Evolutionary conservation across 2,113 vertebrate genomes (phyloP), one percentile per base, ranked within the genome.

Genomic region (Microcebus lehilahytsara): DNA sequence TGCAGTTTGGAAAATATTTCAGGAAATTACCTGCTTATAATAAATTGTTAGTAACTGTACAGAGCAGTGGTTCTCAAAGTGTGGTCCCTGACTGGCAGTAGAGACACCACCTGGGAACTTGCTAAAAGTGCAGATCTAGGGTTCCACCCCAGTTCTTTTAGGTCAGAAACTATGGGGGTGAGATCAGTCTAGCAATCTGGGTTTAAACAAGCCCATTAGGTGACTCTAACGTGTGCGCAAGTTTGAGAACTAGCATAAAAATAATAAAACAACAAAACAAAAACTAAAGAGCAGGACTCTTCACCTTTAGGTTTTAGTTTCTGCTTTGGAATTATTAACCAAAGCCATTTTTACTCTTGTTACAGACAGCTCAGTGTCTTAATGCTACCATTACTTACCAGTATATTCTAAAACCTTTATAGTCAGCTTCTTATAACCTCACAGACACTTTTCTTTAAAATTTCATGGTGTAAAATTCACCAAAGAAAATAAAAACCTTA

Each of bases 261-360:
- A 42, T 53, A 67, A 40, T 88, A 71, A 60, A 67, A 25, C 17
- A 62, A 64, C 40, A 46, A 92, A 46, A 53, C 23, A 46, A 67
- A 88, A 83, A 58, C 69, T 34, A 42, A 46, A 9, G 6, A 46
- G 23, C 27, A 67, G 30, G 27, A 30, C 27, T 66, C 58, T 87
- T 95, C 78, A 51, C 2, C 7, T 72, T 97, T 7, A 81, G 9
- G 37, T 87, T 56, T 97, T 37, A 95, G n/a, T 96, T 98, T 96
- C 93, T 23, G 67, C 2, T 92, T 93, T 22, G 53, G 62, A 91
- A 58, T 27, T 92, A 89, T 4, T 49, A 6, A 22, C 0, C 81
- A 69, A 51, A 49, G 7, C 32, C 72, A 23, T 64, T 90, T 90
- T 88, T 85, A 77, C 51, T 37, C 71, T 96, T 96, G 85, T 88